Evolutionary conservation across 2,113 vertebrate species (phyloP).

Genomic region (Phainopepla nitens): DNA sequence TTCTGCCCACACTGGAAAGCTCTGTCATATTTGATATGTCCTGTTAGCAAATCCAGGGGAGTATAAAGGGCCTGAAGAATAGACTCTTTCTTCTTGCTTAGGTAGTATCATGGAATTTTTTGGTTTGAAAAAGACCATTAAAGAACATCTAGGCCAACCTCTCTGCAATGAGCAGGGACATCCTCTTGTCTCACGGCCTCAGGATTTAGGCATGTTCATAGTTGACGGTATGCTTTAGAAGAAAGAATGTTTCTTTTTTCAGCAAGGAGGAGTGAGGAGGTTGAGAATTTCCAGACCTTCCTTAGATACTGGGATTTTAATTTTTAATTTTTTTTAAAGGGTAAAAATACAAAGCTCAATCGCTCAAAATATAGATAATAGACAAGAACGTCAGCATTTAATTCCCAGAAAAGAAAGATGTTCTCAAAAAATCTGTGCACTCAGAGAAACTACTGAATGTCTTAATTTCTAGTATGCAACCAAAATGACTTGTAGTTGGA

Average conservation of each 20-base stretch:
- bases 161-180: neutral
- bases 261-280: neutral
- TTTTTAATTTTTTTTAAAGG: neutral
- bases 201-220: neutral
- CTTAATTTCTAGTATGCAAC: neutral
- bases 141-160: neutral
- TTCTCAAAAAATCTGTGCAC: neutral
- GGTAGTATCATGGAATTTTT: neutral
- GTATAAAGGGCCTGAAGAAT: neutral
- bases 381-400: neutral
- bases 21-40: fast-evolving
- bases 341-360: neutral
- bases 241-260: neutral
- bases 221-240: neutral
- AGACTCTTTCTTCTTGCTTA: neutral
- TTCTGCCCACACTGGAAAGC: neutral
- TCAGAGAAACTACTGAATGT: neutral
- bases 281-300: neutral
- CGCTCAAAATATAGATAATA: neutral
- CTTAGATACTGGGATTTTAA: neutral
- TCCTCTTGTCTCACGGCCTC: neutral
- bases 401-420: neutral
- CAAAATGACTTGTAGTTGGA: neutral
- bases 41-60: neutral
- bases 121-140: neutral